Evolutionary conservation across 2,113 vertebrate genomes (phyloP).

Genomic region (Isichthys henryi): DNA sequence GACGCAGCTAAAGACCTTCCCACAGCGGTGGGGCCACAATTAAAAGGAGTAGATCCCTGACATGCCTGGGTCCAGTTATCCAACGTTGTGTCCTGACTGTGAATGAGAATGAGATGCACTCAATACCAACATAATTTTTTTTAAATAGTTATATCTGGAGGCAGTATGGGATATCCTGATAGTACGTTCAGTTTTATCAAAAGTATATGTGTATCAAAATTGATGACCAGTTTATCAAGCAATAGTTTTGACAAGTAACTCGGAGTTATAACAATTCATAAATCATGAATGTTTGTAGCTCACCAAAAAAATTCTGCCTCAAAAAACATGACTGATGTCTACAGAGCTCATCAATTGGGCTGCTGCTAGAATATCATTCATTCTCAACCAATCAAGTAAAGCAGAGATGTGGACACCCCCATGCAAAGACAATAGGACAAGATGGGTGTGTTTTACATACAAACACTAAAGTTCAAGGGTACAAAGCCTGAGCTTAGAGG

Average conservation of each 20-base stretch:
- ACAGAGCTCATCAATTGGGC: constrained; percentile 39
- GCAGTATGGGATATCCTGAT: background rate
- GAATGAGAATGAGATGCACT: too few species aligned
- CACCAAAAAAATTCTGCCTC: background rate
- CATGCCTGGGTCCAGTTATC: background rate
- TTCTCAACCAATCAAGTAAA: constrained; percentile 41
- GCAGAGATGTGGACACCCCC: constrained; percentile 33
- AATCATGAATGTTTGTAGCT: background rate
- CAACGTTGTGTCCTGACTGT: too few species aligned
- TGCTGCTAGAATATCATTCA: constrained; percentile 33
- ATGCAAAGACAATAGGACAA: background rate
- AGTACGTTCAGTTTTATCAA: background rate
- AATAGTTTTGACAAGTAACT: background rate
- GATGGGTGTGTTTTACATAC: constrained; percentile 17
- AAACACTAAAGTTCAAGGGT: background rate
- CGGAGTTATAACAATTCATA: background rate
- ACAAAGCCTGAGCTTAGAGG: background rate
- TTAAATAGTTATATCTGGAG: background rate
- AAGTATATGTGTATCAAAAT: background rate
- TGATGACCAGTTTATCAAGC: background rate
- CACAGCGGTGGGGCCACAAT: background rate
- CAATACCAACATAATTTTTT: background rate
- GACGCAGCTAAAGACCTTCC: background rate
- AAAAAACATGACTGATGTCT: background rate
- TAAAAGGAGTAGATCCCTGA: background rate